These are phyloP conservation scores for Tubiluchus corallicola DNA, from an alignment of 2,888 invertebrate species.

Conservation along the genomic window DNA sequence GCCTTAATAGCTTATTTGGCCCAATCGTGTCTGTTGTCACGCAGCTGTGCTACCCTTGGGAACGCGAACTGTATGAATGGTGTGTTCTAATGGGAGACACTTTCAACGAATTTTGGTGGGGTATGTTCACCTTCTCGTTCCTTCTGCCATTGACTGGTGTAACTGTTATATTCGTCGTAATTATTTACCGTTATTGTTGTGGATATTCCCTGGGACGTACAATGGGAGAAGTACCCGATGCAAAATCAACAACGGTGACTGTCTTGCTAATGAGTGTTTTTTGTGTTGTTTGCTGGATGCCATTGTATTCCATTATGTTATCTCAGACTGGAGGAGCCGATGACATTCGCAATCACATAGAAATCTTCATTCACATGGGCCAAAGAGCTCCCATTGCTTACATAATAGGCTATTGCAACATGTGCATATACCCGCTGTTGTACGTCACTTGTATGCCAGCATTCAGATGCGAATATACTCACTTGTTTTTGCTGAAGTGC, in stretches of 20 bases:
- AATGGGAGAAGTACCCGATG: neutral
- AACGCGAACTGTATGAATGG: neutral
- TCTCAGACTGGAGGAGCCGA: neutral
- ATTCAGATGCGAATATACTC: neutral
- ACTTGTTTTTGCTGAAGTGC: neutral
- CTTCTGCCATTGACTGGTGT: neutral
- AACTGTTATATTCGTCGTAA: neutral
- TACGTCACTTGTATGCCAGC: neutral
- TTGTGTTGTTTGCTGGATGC: neutral
- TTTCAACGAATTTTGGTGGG: constrained; percentile 1
- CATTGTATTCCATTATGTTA: neutral
- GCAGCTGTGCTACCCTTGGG: neutral
- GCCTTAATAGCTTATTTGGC: neutral
- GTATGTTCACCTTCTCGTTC: constrained; percentile 1
- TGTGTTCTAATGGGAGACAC: neutral
- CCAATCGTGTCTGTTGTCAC: constrained; percentile 3
- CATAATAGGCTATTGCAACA: neutral
- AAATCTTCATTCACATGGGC: neutral
- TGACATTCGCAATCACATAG: neutral
- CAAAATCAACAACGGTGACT: constrained; percentile 1
- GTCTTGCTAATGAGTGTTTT: neutral
- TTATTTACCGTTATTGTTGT: neutral
- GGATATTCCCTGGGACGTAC: neutral
- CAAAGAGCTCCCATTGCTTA: neutral
- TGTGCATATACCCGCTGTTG: neutral